phyloP scores from a whole-genome alignment of 2,888 invertebrate genomes.

The Synergus itoensis region DNA sequence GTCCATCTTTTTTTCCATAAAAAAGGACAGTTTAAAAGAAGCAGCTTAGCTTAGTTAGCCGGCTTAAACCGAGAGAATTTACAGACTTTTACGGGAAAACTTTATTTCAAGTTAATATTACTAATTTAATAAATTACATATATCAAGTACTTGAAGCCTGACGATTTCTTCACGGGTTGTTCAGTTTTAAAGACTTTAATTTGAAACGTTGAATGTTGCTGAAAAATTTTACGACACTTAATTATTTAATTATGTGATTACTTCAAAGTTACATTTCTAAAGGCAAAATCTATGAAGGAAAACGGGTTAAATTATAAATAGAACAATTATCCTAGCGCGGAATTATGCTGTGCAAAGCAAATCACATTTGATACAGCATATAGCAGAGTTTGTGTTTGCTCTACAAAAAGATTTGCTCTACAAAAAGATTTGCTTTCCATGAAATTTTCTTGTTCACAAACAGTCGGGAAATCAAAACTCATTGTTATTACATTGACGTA shows the following conservation, averaged over 20 bases:
- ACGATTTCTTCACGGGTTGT: too few relatives aligned
- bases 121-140: too few relatives aligned
- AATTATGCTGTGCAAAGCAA: neutral
- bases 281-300: neutral
- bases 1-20: slow-evolving; percentile 21
- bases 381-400: neutral
- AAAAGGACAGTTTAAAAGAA: neutral
- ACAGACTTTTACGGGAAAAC: neutral
- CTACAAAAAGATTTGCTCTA: neutral
- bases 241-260: too few relatives aligned
- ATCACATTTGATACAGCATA: neutral
- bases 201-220: too few relatives aligned
- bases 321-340: neutral
- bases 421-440: neutral
- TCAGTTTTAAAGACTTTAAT: too few relatives aligned
- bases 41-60: neutral
- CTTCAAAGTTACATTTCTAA: neutral
- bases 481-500: neutral
- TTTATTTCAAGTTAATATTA: too few relatives aligned
- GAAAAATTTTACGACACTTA: too few relatives aligned
- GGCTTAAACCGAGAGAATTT: neutral
- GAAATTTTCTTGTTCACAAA: neutral
- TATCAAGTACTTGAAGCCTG: too few relatives aligned
- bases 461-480: neutral
- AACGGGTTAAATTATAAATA: neutral